These are phyloP conservation scores for Adelognathus sp. DNA, from an alignment of 2,888 invertebrate species.

Conservation along the genomic window DNA sequence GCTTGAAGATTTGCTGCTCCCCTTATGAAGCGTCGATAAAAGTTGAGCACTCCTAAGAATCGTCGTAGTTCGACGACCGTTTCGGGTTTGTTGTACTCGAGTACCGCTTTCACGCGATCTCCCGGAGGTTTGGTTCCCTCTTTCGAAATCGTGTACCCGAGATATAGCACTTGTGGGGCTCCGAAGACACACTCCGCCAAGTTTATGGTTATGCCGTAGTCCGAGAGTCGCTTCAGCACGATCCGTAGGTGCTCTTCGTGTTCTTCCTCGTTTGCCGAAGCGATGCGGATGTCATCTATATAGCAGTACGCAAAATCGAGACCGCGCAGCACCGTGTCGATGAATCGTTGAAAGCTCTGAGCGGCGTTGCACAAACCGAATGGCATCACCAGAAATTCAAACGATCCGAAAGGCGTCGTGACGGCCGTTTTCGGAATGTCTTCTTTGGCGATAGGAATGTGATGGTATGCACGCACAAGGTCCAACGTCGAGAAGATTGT, in stretches of 20 bases:
- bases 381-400: constrained; percentile 24
- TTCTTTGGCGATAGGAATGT: constrained; percentile 44
- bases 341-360: constrained; percentile 27
- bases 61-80: constrained; percentile 39
- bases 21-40: constrained; percentile 16
- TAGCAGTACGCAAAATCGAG: constrained; percentile 12
- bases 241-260: not conserved
- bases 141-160: constrained; percentile 38
- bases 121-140: constrained; percentile 37
- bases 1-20: not conserved
- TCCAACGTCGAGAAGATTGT: constrained; percentile 42
- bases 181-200: constrained; percentile 32
- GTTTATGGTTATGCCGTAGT: constrained; percentile 20
- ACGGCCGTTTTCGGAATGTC: constrained; percentile 43
- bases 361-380: constrained; percentile 32
- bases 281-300: constrained; percentile 37
- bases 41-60: constrained; percentile 17
- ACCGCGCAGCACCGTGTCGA: constrained; percentile 15
- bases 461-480: constrained; percentile 47
- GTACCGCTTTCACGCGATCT: constrained; percentile 53
- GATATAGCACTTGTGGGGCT: constrained; percentile 1
- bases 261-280: not conserved
- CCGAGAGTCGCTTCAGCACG: not conserved
- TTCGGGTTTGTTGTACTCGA: constrained; percentile 2
- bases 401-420: constrained; percentile 19